Evolutionary conservation across 1,140 invertebrate genomes (phyloP), one percentile per base, ranked within the genome.

Genomic region (Trichonephila inaurata): DNA sequence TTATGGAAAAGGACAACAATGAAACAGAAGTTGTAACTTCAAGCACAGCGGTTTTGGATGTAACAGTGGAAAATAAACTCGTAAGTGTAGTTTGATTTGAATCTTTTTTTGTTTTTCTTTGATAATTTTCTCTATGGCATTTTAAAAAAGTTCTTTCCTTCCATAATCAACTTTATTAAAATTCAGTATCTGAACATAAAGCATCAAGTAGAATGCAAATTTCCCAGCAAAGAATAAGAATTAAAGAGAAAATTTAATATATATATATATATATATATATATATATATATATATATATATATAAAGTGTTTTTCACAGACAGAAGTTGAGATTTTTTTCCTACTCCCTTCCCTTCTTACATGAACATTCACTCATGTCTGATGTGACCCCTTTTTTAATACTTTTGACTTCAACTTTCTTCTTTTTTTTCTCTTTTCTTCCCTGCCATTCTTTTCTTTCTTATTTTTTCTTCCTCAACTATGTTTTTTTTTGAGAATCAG

Each of bases 181-280:
- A 51, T 12, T 51, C 6, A 51, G 10, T 51, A 51, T 51, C 10
- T 51, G 7, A 12, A 10, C 5, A 10, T 12, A 51, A 51, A 51
- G 10, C 51, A 10, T 51, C 0, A 51, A 51, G 10, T 40, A 44
- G 87, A 89, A 66, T 64, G 87, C 87, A 66, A 89, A 89, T 89
- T 89, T 89, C 64, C 61, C 10, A 0, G 87, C 28, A 10, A 44
- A 89, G 33, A 28, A 44, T 40, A 89, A 69, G 69, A 89, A 89
- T 69, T 66, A 89, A 86, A 60, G n/a, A n/a, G 62, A 40, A 19
- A 89, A 66, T 69, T 89, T 89, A 89, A 89, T 69, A 88, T 88
- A 88, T 69, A 66, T 89, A 69, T 40, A 33, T 89, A 89, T 69
- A 89, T 89, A 69, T 40, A 33, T 89, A 89, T 69, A 89, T 89